Evolutionary conservation across 2,888 invertebrate genomes (phyloP).

Genomic region (Meandrusa payeni): DNA sequence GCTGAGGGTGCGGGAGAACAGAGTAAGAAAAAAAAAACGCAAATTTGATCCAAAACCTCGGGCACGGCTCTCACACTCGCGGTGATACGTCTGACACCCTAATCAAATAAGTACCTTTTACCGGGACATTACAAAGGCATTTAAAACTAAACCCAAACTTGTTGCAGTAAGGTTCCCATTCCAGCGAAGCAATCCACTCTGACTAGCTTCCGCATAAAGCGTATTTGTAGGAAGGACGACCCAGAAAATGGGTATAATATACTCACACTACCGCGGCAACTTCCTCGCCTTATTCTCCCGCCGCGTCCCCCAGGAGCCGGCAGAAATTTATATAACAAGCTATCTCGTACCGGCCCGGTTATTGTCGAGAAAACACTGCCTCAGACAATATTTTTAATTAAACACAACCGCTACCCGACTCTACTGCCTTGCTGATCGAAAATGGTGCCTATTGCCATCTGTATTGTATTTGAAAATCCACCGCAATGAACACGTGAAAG

Average conservation of each 20-base stretch:
- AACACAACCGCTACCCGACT: conserved; percentile 63
- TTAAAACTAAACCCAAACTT: conserved; percentile 40
- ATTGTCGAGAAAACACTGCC: conserved; percentile 74
- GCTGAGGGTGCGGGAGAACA: conserved; percentile 43
- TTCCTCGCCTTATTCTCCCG: conserved; percentile 72
- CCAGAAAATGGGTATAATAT: conserved; percentile 81
- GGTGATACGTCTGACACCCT: conserved; percentile 80
- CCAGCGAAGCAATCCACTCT: conserved; percentile 37
- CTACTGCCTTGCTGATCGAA: conserved; percentile 50
- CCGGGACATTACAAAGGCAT: conserved; percentile 45
- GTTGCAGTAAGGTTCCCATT: conserved; percentile 45
- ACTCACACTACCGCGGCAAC: conserved; percentile 74
- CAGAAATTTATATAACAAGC: conserved; percentile 80
- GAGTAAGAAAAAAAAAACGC: conserved; percentile 70
- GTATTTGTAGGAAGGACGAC: conserved; percentile 81
- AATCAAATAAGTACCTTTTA: conserved; percentile 81
- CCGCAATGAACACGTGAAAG: too few species aligned
- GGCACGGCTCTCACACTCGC: conserved; percentile 71
- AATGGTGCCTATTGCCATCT: neutral
- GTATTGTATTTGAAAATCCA: too few species aligned
- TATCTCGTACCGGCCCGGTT: conserved; percentile 74
- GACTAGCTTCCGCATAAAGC: conserved; percentile 80
- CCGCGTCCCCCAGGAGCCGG: conserved; percentile 73
- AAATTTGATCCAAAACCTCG: conserved; percentile 78
- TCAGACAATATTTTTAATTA: conserved; percentile 78